Base-by-base conservation (phyloP, 2,797 vertebrate genomes). In the Acipenser oxyrinchus region DNA sequence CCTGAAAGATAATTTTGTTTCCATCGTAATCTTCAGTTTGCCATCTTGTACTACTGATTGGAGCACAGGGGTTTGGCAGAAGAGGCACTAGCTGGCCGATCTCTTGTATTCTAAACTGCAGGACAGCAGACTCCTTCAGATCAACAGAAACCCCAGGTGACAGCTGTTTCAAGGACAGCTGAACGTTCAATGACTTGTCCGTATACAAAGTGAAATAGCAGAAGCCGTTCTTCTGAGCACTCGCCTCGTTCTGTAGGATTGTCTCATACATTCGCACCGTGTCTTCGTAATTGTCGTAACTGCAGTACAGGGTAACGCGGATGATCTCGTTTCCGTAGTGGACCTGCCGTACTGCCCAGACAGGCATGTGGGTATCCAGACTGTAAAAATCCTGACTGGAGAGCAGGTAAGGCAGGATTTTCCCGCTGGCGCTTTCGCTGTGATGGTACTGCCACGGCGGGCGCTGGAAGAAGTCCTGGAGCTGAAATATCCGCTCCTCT, bases 1-100 rank as follows among this genome's bases (percentile, higher is more conserved):
- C 97, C 90, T 97, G 94, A 68, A 98, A 91, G 65, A 98, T 88
- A 73, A 98, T 90, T 67, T 84, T 96, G 77, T 98, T 98, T 55
- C 94, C 92, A 0, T 98, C 95, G 0, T 97, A 92, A 83, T 99
- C 97, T 76, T 93, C 94, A 0, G 94, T 98, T 83, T 97, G 97
- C 97, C 97, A 99, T 73, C 93, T 86, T 55, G 86, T 89, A 61
- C 76, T 79, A 65, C 97, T 99, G 83, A 99, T 97, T 4, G 95
- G 95, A 4, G 88, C 74, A 0, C 97, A 98, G 0, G 95, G 93
- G 73, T 98, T 91, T 12, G 97, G 96, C 63, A 99, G 82, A 55
- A 99, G 89, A 6, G 96, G 94, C 18, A 98, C 97, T 0, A 99
- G 81, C 72, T 96, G 93, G 52, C 97, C 95, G 0, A 98, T 93